Conservation (phyloP, 2,888 invertebrate species). For the Terebella lapidaria region DNA sequence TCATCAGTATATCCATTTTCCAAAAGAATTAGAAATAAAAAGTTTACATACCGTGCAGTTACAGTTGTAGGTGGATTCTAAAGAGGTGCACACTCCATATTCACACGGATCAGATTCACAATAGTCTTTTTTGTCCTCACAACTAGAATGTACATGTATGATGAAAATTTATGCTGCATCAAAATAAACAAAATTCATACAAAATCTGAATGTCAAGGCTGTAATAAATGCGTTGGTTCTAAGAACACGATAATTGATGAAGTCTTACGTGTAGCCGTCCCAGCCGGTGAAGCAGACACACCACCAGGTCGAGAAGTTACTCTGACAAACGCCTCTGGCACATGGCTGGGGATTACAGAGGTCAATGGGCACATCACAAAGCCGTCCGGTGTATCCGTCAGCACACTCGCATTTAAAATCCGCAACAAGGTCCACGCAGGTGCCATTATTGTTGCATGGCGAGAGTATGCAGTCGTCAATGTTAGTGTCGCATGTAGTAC, state of each 20-base stretch:
- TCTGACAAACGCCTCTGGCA: background rate
- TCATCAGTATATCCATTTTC: too few relatives aligned
- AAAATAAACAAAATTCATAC: too few relatives aligned
- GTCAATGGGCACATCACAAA: background rate
- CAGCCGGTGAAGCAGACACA: constrained; percentile 31
- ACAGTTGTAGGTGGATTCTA: constrained; percentile 11
- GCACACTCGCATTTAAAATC: too few relatives aligned
- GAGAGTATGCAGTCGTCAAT: constrained; percentile 25
- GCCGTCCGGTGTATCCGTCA: too few relatives aligned
- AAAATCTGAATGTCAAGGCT: too few relatives aligned
- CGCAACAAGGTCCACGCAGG: constrained; percentile 31
- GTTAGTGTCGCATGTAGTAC: constrained; percentile 27
- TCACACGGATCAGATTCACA: constrained; percentile 12
- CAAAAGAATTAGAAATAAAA: too few relatives aligned
- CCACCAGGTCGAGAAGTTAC: constrained; percentile 4
- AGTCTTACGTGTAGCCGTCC: constrained; percentile 30
- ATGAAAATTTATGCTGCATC: too few relatives aligned
- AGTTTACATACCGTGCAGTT: constrained; percentile 16
- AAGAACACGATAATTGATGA: too few relatives aligned
- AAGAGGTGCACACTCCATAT: constrained; percentile 13
- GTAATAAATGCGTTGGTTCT: too few relatives aligned
- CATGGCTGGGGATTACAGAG: background rate
- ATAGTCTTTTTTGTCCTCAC: constrained; percentile 24
- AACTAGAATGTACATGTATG: too few relatives aligned
- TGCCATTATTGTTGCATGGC: constrained; percentile 14